Evolutionary conservation across 2,113 vertebrate species (phyloP), one percentile per base, ranked within the genome.

Genomic region (Cyrtonyx montezumae): DNA sequence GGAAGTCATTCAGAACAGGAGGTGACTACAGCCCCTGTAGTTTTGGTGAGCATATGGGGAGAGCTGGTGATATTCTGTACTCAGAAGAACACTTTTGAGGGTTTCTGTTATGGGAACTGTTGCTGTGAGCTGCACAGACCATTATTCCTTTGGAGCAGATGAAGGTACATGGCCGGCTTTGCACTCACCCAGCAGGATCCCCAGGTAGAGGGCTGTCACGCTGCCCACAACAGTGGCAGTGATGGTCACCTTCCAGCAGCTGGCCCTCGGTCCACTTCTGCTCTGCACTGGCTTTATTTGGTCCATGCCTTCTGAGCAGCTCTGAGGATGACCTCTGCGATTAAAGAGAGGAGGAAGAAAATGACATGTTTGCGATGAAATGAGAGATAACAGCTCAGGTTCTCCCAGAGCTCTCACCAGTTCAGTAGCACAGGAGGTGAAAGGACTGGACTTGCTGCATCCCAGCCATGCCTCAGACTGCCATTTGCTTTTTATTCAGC

Each of bases 171-270:
- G 17, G 9, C 14, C 5, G 0, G n/a, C 5, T 10, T 51, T 43
- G 25, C 73, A 96, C 98, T 97, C 90, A 98, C 98, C 98, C 91
- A 96, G 56, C 34, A 98, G 95, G 80, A 97, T 88, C 7, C 96
- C 97, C 49, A 97, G 84, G 80, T 79, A 85, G 30, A 97, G 42
- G 7, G 92, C 63, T 26, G 84, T 30, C 3, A 81, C 1, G 0
- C 90, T 32, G 59, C 95, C 68, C 5, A 26, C 79, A 48, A 94
- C 10, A 0, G 71, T 32, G 0, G 73, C 23, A 1, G 77, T 74
- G 12, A 84, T 2, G 0, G 84, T 66, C 0, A 19, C 79, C 34
- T 93, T 96, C 58, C 96, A 94, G 74, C 90, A 95, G 22, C 87
- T 3, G 8, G 9, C 12, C 14, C 75, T 34, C 2, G 26, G 16